Conservation (phyloP, 2,113 vertebrate genomes). For the Dermatemys mawii region DNA sequence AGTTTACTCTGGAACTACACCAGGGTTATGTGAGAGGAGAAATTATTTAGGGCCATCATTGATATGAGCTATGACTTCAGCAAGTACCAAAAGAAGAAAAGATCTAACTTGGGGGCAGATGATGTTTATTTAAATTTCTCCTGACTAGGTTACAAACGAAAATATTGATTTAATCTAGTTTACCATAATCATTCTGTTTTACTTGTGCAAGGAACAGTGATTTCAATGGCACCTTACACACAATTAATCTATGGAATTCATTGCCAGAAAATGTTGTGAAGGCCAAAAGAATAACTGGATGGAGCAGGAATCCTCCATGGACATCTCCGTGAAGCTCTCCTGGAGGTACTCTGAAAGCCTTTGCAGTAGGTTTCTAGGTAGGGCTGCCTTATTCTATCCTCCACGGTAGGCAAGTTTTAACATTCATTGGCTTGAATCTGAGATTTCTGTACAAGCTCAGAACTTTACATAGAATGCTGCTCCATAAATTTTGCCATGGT, state of each 20-base stretch:
- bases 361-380: too few species aligned
- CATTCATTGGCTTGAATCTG: too few species aligned
- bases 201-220: not conserved
- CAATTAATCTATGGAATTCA: not conserved
- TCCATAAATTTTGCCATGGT: too few species aligned
- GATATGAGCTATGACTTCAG: not conserved
- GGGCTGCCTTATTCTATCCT: too few species aligned
- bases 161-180: not conserved
- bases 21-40: not conserved
- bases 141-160: not conserved
- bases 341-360: too few species aligned
- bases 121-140: not conserved
- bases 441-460: too few species aligned
- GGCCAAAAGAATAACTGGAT: not conserved
- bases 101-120: not conserved
- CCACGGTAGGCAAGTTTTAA: too few species aligned
- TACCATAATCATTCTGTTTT: too few species aligned
- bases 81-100: not conserved
- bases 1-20: not conserved
- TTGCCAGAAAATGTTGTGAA: not conserved
- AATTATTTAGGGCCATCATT: not conserved
- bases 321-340: too few species aligned
- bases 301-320: too few species aligned
- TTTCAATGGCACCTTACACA: not conserved
- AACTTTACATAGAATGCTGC: not conserved